phyloP scores from a whole-genome alignment of 2,113 vertebrate species.

The Myxocyprinus asiaticus region DNA sequence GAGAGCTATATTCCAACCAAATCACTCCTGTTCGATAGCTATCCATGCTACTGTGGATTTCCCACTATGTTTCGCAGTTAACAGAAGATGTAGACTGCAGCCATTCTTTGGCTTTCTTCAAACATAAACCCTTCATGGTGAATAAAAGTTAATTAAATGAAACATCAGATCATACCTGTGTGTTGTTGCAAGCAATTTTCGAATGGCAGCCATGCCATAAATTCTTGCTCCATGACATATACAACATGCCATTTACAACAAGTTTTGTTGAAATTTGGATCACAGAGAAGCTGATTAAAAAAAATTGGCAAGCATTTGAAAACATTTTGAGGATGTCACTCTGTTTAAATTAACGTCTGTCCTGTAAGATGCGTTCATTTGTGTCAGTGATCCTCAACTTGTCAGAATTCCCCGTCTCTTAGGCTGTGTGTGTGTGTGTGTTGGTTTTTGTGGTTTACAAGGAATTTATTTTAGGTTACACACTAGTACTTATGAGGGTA shows the following conservation, averaged over 20 bases:
- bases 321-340: too few species aligned
- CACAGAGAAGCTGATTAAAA: neutral
- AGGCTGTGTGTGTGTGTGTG: too few species aligned
- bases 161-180: neutral
- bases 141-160: neutral
- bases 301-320: neutral
- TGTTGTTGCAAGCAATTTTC: neutral
- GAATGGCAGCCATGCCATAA: neutral
- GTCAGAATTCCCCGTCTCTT: too few species aligned
- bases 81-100: neutral
- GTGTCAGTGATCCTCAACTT: too few species aligned
- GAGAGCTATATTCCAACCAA: neutral
- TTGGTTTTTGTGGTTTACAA: too few species aligned
- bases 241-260: neutral
- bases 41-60: too few species aligned
- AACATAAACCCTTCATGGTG: slow-evolving; percentile 14
- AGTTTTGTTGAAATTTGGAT: too few species aligned
- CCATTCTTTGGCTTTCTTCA: neutral
- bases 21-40: neutral
- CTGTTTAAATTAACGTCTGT: too few species aligned
- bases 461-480: too few species aligned
- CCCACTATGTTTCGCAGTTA: neutral
- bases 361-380: too few species aligned
- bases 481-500: too few species aligned
- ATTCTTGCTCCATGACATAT: neutral